Evolutionary conservation across 1,140 invertebrate genomes (phyloP).

Genomic region (Drusus annulatus): DNA sequence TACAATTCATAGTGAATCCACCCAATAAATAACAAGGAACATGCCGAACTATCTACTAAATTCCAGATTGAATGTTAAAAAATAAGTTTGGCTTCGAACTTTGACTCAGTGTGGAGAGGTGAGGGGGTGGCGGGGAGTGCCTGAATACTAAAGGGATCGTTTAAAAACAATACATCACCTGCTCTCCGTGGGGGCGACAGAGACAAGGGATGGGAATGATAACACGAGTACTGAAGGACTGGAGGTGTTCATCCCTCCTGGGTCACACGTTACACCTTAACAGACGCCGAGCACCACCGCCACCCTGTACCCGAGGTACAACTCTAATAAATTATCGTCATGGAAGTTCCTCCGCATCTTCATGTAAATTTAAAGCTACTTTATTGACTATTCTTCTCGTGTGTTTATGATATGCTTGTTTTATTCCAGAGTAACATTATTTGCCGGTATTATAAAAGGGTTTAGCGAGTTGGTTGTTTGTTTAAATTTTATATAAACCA

Average conservation of each 20-base stretch:
- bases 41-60: constrained; percentile 32
- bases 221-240: constrained; percentile 13
- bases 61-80: constrained; percentile 39
- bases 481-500: constrained; percentile 23
- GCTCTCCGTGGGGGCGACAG: constrained; percentile 5
- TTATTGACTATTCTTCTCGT: constrained; percentile 24
- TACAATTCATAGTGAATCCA: constrained; percentile 39
- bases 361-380: constrained; percentile 24
- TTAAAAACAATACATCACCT: constrained; percentile 37
- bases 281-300: not conserved
- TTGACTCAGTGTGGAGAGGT: constrained; percentile 2
- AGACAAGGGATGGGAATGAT: constrained; percentile 8
- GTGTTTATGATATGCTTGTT: not conserved
- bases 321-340: constrained; percentile 29
- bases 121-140: not conserved
- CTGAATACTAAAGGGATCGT: constrained; percentile 36
- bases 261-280: constrained; percentile 10
- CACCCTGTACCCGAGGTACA: constrained; percentile 1
- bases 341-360: constrained; percentile 3
- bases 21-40: constrained; percentile 26
- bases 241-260: constrained; percentile 13
- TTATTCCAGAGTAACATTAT: constrained; percentile 7
- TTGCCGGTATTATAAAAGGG: constrained; percentile 20
- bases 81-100: constrained; percentile 35
- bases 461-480: constrained; percentile 6